Conservation (phyloP, 2,888 invertebrate genomes). For the Diploptera punctata region DNA sequence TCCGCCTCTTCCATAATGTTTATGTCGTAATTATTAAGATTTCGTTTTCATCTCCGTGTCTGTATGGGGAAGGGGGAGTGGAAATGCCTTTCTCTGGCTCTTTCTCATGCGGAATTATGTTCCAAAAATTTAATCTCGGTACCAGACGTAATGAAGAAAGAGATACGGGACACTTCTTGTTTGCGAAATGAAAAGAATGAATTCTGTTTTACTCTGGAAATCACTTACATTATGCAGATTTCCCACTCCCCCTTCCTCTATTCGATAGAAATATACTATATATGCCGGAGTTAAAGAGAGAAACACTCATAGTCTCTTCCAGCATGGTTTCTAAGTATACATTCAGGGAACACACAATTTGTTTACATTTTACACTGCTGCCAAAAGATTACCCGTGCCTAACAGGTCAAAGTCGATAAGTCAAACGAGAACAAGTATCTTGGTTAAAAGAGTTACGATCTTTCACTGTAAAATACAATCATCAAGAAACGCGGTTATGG, state of each 20-base stretch:
- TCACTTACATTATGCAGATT: not conserved
- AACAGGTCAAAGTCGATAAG: too few relatives aligned
- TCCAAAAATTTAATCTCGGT: constrained; percentile 42
- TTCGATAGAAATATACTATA: not conserved
- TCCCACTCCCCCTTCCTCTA: not conserved
- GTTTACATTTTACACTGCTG: too few relatives aligned
- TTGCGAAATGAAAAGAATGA: constrained; percentile 11
- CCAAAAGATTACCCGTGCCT: too few relatives aligned
- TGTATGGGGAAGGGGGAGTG: constrained; percentile 46
- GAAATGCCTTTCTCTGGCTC: constrained; percentile 21
- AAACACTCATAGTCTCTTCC: too few relatives aligned
- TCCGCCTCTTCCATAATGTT: constrained; percentile 46
- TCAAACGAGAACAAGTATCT: too few relatives aligned
- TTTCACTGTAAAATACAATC: too few relatives aligned
- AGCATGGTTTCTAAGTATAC: too few relatives aligned
- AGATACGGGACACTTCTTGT: not conserved
- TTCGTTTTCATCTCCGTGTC: constrained; percentile 54
- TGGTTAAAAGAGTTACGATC: too few relatives aligned
- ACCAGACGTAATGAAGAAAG: constrained; percentile 14
- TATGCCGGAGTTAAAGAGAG: too few relatives aligned
- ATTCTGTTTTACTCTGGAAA: constrained; percentile 10
- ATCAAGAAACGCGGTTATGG: too few relatives aligned
- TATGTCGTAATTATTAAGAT: constrained; percentile 55
- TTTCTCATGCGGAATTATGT: constrained; percentile 40
- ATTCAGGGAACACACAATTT: too few relatives aligned